Base-by-base conservation (phyloP, 2,888 invertebrate species). In the Drosophila barbarae region DNA sequence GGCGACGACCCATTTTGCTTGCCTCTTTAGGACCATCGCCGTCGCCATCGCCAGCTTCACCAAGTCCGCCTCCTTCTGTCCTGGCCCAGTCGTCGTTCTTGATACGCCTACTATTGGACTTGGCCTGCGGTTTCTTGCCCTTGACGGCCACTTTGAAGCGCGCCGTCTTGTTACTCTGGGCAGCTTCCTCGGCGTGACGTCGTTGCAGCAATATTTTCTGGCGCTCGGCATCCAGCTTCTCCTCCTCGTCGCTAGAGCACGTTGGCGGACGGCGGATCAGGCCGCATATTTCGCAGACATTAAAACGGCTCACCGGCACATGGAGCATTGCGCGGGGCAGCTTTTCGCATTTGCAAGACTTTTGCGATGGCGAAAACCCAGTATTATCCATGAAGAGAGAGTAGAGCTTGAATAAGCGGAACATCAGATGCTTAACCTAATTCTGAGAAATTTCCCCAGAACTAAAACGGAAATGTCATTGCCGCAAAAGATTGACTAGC, bases 331-430 rank as follows among this genome's bases (percentile, higher is more conserved):
- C 72, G 7, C 79, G 76, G 0, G 79, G 79, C 39, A 77, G 28
- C n/a, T 83, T 77, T 32, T 71, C 75, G 53, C 85, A 81, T 8
- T 69, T 50, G 41, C 85, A 85, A 70, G 68, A 77, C 2, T 64
- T 38, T 21, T 12, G 21, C n/a, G 35, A 41, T 46, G 2, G n/a
- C 1, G 8, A 12, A 18, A 7, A 18, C 1, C 2, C 26, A n/a
- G 9, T 71, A 34, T 78, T 76, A 35, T 68, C 74, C 23, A 63
- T 38, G 67, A 74, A 76, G 2, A 84, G 44, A 21, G 73, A 68
- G 42, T 78, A 79, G 5, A 79, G 30, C 64, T 78, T 82, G 51
- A 72, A 79, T 13, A 84, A 69, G n/a, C 84, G 84, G 61, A 84
- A 84, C 78, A 79, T 79, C 44, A 51, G 60, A 47, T 5, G 18